Evolutionary conservation across 2,797 vertebrate species (phyloP), one percentile per base, ranked within the genome.

Genomic region (Bovichtus variegatus): DNA sequence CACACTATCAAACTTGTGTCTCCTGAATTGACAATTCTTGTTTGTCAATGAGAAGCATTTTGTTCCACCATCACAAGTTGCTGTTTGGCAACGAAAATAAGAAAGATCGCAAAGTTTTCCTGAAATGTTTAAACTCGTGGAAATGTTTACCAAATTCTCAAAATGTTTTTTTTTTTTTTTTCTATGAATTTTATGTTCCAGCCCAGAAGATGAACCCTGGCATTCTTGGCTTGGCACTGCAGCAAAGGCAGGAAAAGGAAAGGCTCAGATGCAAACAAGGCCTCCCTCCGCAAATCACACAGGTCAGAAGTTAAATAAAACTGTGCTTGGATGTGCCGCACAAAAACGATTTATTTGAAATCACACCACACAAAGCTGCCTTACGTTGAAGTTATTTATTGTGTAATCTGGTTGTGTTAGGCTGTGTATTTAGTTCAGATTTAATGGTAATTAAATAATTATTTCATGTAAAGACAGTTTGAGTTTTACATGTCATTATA

Each of bases 161-260:
- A 85, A 76, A n/a, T n/a, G n/a, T 38, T 19, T 58, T 71, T 3
- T 70, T 70, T 49, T 3, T 71, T 3, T 70, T 70, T 49, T 74
- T 3, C 13, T 69, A 19, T 83, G 18, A 34, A 54, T 89, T 53
- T 83, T 87, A 46, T 91, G 67, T 89, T 92, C 1, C 83, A 94
- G 94, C 78, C 67, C 92, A 91, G 81, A 93, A 94, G 80, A 90
- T 93, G 82, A 93, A 89, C 74, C 82, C 89, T 1, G 80, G 84
- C 61, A 62, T 91, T 29, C 81, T 91, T 1, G 70, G 87, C 43
- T 50, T 94, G 87, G 89, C 82, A 11, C 78, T 91, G 81, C 97
- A 98, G 92, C 96, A 98, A 89, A 95, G 97, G 62, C 96, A 97
- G 94, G 97, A 98, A 83, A 98, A 97, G 76, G 97, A 97, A 76